Evolutionary conservation across 2,888 invertebrate genomes (phyloP), one percentile per base, ranked within the genome.

Genomic region (Zele albiditarsus): DNA sequence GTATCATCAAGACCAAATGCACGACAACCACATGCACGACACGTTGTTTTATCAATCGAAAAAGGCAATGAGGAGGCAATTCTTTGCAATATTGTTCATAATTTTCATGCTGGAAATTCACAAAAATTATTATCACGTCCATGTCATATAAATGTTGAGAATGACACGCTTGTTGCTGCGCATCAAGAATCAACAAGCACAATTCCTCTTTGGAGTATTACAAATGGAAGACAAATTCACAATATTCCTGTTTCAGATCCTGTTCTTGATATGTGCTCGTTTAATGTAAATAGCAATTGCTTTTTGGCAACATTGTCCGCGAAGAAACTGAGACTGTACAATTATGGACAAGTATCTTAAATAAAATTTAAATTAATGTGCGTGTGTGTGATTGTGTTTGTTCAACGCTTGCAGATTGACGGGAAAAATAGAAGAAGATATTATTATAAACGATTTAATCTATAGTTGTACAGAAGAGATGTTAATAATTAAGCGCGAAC

Each of bases 111-210:
- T 0, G 95, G 96, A 0, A 90, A 91, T 1, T 90, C 92, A 38
- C 93, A 94, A 25, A 92, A 94, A 1, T 84, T 94, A 0, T 91
- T 96, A 88, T 93, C 95, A 0, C 90, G 93, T 66, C 91, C 94
- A 0, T 92, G 92, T 85, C 91, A 94, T 8, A 88, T 92, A 33
- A 89, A 91, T 0, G 85, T 92, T 0, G 92, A 92, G 0, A 90
- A 91, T 3, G 91, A 93, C 12, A 90, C 92, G 10, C 91, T 94
- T 84, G 92, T 95, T 0, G 94, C 94, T 0, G 94, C 94, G 0
- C 94, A 95, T 82, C 93, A 95, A 76, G 96, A 96, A 87, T 93
- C 93, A 70, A 92, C 91, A n/a, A 92, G 92, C 4, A 89, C 91
- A 14, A 87, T 95, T 31, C 91, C 92, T 66, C 88, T 95, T 0